Conservation (phyloP, 2,888 invertebrate species). For the Octonoba sinensis region DNA sequence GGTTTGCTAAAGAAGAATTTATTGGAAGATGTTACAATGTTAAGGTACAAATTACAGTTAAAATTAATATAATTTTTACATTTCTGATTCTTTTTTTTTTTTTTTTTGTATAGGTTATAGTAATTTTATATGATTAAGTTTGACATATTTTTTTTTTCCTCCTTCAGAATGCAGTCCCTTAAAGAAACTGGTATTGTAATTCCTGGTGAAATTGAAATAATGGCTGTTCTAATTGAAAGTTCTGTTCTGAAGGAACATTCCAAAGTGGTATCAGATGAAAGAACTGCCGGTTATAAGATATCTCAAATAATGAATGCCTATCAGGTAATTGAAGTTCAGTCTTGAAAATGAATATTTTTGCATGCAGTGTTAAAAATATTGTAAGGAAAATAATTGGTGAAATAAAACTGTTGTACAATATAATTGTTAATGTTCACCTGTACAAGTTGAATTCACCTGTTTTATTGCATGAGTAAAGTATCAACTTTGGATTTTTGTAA, state of each 20-base stretch:
- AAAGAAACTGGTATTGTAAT: conserved; percentile 43
- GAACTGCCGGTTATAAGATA: conserved; percentile 42
- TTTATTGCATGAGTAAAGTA: too few relatives aligned
- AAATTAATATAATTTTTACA: not conserved
- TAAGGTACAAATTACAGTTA: conserved; percentile 20
- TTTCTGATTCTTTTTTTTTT: too few relatives aligned
- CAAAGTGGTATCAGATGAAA: conserved; percentile 53
- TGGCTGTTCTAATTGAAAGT: conserved; percentile 51
- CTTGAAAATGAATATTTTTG: not conserved
- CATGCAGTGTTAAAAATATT: not conserved
- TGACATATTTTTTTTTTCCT: not conserved
- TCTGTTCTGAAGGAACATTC: conserved; percentile 29
- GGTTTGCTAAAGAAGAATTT: conserved; percentile 53
- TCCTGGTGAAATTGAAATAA: conserved; percentile 49
- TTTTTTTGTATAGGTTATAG: not conserved
- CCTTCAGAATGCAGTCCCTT: conserved; percentile 46
- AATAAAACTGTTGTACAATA: not conserved
- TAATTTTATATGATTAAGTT: too few relatives aligned
- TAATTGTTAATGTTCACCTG: too few relatives aligned
- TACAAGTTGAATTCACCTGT: too few relatives aligned
- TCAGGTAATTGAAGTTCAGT: conserved; percentile 24
- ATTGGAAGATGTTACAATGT: conserved; percentile 42
- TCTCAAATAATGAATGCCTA: conserved; percentile 60
- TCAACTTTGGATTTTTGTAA: too few relatives aligned
- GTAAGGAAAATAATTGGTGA: not conserved